phyloP scores from a whole-genome alignment of 1,140 invertebrate species.

The Drosophila virilis region DNA sequence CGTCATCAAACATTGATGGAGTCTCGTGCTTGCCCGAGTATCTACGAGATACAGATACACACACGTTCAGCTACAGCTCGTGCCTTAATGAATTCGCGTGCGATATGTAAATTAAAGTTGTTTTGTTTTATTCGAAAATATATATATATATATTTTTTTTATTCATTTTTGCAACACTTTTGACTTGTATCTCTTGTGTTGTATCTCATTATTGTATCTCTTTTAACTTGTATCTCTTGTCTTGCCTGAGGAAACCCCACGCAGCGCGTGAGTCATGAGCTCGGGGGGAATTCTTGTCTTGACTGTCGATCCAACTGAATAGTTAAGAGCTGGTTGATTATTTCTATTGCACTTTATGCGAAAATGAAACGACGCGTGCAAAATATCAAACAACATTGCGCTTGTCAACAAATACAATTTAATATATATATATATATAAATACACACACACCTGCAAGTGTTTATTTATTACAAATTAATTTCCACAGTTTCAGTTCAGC shows the following conservation, averaged over 20 bases:
- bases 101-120: conserved; percentile 7
- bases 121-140: background rate
- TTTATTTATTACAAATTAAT: conserved; percentile 29
- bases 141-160: too few species aligned
- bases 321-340: too few species aligned
- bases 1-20: conserved; percentile 46
- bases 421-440: background rate
- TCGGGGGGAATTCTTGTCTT: conserved; percentile 1
- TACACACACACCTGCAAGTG: background rate
- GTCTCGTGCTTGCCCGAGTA: conserved; percentile 39
- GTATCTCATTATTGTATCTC: conserved; percentile 1
- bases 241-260: conserved; percentile 8
- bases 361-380: background rate
- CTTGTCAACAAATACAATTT: background rate
- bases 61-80: background rate
- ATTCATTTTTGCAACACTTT: conserved; percentile 7
- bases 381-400: background rate
- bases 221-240: conserved; percentile 2
- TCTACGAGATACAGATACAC: conserved; percentile 20
- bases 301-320: background rate
- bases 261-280: conserved; percentile 1
- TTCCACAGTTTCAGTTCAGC: background rate
- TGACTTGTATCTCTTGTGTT: background rate
- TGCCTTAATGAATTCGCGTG: background rate
- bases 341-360: conserved; percentile 8